Evolutionary conservation across 2,888 invertebrate genomes (phyloP).

Genomic region (Rhagonycha lutea): DNA sequence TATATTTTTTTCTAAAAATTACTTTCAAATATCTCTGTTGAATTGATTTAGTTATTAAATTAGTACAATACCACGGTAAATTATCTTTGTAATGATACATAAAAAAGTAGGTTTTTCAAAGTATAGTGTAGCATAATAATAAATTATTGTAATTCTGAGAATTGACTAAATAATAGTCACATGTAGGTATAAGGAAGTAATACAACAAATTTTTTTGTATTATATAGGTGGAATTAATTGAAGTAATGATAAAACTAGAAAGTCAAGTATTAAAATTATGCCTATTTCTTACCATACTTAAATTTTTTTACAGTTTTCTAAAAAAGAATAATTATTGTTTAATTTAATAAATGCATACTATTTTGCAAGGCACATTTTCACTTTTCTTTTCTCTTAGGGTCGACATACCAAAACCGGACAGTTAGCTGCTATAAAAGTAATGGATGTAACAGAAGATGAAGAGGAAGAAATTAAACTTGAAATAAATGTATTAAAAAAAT

Average conservation of each 20-base stretch:
- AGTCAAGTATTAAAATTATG: background rate
- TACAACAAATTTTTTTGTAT: background rate
- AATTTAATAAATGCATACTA: background rate
- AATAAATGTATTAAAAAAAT: slow-evolving; percentile 99
- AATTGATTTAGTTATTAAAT: background rate
- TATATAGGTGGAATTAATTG: background rate
- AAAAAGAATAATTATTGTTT: background rate
- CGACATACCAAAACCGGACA: slow-evolving; percentile 99
- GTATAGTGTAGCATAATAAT: background rate
- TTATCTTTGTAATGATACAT: background rate
- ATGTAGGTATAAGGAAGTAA: background rate
- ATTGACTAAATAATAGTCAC: background rate
- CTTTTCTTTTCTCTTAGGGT: slow-evolving; percentile 65
- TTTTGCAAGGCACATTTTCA: background rate
- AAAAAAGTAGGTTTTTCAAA: background rate
- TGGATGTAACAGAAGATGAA: slow-evolving; percentile 99
- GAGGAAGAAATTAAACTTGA: slow-evolving; percentile 99
- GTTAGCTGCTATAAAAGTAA: slow-evolving; percentile 99
- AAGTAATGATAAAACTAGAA: background rate
- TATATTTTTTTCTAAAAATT: background rate
- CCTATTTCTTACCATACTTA: background rate
- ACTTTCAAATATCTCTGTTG: background rate
- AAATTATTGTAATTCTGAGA: background rate
- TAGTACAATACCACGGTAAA: background rate
- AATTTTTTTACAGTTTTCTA: background rate